phyloP scores from a whole-genome alignment of 1,140 invertebrate genomes.

The Parapsyche elsis region DNA sequence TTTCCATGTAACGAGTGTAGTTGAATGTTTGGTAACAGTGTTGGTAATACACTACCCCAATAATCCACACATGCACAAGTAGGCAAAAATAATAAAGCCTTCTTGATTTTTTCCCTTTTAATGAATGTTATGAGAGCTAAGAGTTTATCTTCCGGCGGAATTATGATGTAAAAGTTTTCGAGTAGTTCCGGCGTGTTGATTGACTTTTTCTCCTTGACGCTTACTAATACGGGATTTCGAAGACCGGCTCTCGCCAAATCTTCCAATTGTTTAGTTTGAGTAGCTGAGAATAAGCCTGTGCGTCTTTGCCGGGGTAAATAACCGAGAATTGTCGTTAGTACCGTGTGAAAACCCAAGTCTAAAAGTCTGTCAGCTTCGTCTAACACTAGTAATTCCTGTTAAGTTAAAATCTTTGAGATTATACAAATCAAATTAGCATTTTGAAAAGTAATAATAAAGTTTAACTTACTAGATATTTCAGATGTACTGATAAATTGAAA shows the following conservation, averaged over 20 bases:
- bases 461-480: constrained; percentile 78
- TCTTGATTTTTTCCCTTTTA: constrained; percentile 68
- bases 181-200: constrained; percentile 84
- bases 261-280: constrained; percentile 95
- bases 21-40: constrained; percentile 71
- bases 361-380: constrained; percentile 97
- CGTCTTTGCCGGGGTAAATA: constrained; percentile 92
- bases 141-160: constrained; percentile 67
- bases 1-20: constrained; percentile 92
- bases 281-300: constrained; percentile 98
- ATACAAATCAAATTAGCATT: too few species aligned
- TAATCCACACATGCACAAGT: constrained; percentile 98
- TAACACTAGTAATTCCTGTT: constrained; percentile 89
- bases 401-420: constrained; percentile 30
- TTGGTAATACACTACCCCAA: constrained; percentile 79
- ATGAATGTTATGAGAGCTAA: constrained; percentile 63
- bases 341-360: constrained; percentile 90
- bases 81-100: constrained; percentile 94
- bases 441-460: not conserved
- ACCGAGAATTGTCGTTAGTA: constrained; percentile 90
- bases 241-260: constrained; percentile 93
- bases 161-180: constrained; percentile 87
- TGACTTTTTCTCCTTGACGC: constrained; percentile 87
- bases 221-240: constrained; percentile 92
- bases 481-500: constrained; percentile 72